phyloP scores from a whole-genome alignment of 1,140 invertebrate species.

The Cheumatopsyche charites region DNA sequence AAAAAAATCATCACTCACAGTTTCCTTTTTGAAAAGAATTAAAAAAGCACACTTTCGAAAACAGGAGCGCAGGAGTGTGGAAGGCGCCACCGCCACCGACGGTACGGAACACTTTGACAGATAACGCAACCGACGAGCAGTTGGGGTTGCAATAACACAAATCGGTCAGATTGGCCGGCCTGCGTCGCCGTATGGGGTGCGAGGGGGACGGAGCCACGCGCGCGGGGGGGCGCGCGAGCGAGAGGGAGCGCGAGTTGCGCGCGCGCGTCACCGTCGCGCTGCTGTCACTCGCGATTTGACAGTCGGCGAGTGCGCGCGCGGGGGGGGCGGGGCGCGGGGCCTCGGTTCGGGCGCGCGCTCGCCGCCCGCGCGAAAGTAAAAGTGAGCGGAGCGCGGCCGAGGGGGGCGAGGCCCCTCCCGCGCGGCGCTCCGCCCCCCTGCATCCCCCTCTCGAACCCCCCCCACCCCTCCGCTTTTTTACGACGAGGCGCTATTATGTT shows the following conservation, averaged over 20 bases:
- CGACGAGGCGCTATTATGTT: background rate
- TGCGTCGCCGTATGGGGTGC: background rate
- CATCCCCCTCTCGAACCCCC: background rate
- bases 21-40: too few species aligned
- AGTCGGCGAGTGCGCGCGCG: conserved; percentile 24
- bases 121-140: too few species aligned
- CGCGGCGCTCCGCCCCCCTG: background rate
- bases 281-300: conserved; percentile 46
- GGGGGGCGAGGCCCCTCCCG: conserved; percentile 32
- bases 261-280: conserved; percentile 55
- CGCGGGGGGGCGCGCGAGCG: conserved; percentile 32
- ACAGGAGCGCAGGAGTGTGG: too few species aligned
- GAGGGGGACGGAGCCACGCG: background rate
- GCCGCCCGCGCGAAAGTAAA: conserved; percentile 58
- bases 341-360: conserved; percentile 45
- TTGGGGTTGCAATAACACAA: too few species aligned
- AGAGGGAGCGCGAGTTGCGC: conserved; percentile 57
- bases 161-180: background rate
- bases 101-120: too few species aligned
- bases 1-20: too few species aligned
- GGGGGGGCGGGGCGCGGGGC: conserved; percentile 39
- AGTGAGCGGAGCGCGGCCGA: conserved; percentile 57
- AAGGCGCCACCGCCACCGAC: too few species aligned
- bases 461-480: background rate
- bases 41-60: too few species aligned